Percentiles rank a stretch among this genome's conserved stretches.
These are phyloP conservation scores for Myotis planiceps DNA, from an alignment of 2,797 vertebrate genomes.

Conservation along the genomic window DNA sequence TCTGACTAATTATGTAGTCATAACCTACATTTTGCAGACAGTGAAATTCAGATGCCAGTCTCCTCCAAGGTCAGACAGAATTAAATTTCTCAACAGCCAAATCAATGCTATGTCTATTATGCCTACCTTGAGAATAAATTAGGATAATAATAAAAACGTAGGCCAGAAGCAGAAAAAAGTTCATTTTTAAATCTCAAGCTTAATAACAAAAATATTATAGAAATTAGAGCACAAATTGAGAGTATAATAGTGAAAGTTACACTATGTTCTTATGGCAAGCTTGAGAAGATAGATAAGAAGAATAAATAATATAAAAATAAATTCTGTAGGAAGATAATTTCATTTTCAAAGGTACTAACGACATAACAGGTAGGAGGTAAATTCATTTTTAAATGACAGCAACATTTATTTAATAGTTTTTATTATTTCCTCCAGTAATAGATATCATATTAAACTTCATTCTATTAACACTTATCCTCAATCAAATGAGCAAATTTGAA, in stretches of 20 bases:
- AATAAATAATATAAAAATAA: background rate
- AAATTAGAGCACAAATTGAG: slow-evolving; percentile 21
- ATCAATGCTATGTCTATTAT: background rate
- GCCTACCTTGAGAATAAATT: background rate
- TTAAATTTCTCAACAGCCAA: slow-evolving; percentile 1
- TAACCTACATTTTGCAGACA: background rate
- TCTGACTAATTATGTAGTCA: slow-evolving; percentile 37
- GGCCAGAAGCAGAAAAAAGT: background rate
- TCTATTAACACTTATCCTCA: background rate
- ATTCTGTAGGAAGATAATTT: background rate
- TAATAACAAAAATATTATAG: slow-evolving; percentile 12
- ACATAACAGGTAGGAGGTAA: background rate
- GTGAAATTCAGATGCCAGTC: background rate
- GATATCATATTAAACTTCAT: background rate
- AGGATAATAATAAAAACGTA: background rate
- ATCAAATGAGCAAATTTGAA: background rate
- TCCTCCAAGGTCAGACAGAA: slow-evolving; percentile 28
- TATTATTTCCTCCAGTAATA: background rate
- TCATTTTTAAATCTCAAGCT: background rate
- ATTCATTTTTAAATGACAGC: slow-evolving; percentile 34
- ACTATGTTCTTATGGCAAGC: background rate
- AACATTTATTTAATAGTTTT: slow-evolving; percentile 40
- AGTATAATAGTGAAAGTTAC: background rate
- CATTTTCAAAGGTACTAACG: background rate
- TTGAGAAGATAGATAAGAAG: background rate